These are phyloP conservation scores for Chascanopsetta lugubris DNA, from an alignment of 2,113 vertebrate genomes.

Conservation along the genomic window DNA sequence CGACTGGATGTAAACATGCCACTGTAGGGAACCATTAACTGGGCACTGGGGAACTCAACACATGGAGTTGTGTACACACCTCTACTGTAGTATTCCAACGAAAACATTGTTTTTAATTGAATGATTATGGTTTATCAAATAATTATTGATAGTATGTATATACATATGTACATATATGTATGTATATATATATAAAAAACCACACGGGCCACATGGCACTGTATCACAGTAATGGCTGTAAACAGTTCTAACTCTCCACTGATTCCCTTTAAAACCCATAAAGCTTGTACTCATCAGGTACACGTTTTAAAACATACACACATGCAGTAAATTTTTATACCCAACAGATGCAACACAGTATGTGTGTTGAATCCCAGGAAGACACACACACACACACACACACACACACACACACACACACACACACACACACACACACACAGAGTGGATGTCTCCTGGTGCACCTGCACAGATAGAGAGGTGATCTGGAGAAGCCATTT, in stretches of 20 bases:
- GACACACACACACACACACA: conserved; percentile 3
- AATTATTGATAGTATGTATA: too few species aligned
- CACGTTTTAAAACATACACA: neutral
- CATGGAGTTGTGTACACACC: too few species aligned
- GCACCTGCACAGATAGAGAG: conserved; percentile 27
- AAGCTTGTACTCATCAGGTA: neutral
- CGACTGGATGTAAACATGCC: too few species aligned
- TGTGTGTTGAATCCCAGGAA: neutral
- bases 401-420: conserved; percentile 1
- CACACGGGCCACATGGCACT: conserved; percentile 5
- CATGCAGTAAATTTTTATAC: conserved; percentile 4
- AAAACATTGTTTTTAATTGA: too few species aligned
- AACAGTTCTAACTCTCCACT: neutral
- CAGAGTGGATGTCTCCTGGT: conserved; percentile 11
- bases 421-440: neutral
- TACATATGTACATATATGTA: too few species aligned
- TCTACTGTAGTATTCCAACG: too few species aligned
- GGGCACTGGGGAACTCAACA: too few species aligned
- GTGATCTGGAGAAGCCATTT: conserved; percentile 58
- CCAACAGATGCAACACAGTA: neutral
- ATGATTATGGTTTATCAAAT: too few species aligned
- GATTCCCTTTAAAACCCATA: conserved; percentile 15
- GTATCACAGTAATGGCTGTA: conserved; percentile 4
- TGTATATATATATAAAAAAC: too few species aligned
- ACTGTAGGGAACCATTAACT: too few species aligned